These are phyloP conservation scores for Acleris emargana DNA, from an alignment of 2,888 invertebrate genomes.

Conservation along the genomic window DNA sequence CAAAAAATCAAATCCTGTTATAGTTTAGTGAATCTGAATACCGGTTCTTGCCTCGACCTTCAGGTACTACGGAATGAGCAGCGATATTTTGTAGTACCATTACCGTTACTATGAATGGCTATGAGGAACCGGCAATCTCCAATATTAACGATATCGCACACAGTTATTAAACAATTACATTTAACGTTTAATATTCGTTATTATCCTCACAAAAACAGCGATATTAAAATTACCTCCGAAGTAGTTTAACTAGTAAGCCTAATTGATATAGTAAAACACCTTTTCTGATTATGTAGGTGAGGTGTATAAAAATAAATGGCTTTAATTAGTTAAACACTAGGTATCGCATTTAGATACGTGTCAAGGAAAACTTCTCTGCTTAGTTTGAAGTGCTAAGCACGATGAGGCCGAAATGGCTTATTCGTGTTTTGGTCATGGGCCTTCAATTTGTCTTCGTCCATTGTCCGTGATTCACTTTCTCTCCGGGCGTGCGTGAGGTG, in stretches of 20 bases:
- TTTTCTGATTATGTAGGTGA: conserved; percentile 11
- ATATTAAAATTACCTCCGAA: not conserved
- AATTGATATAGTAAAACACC: conserved; percentile 22
- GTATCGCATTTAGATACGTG: conserved; percentile 36
- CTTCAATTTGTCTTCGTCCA: conserved; percentile 40
- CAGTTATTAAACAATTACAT: conserved; percentile 20
- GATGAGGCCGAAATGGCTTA: conserved; percentile 48
- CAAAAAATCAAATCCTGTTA: conserved; percentile 50
- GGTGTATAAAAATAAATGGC: conserved; percentile 23
- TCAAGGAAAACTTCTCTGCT: conserved; percentile 50
- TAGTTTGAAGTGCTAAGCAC: conserved; percentile 43
- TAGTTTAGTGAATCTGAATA: conserved; percentile 42
- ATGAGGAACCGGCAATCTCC: conserved; percentile 14
- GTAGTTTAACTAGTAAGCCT: conserved; percentile 8
- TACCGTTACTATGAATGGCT: conserved; percentile 27
- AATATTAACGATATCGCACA: not conserved
- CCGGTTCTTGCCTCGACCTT: conserved; percentile 66
- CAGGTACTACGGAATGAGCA: conserved; percentile 37
- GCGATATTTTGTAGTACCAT: conserved; percentile 41
- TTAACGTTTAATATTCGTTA: conserved; percentile 13
- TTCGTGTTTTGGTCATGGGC: conserved; percentile 43
- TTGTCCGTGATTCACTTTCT: conserved; percentile 69
- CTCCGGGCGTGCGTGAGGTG: conserved; percentile 55
- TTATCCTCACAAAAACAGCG: conserved; percentile 11
- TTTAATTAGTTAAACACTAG: conserved; percentile 28